These are phyloP conservation scores for Labeo calbasu DNA, from an alignment of 2,797 vertebrate genomes.

Conservation along the genomic window DNA sequence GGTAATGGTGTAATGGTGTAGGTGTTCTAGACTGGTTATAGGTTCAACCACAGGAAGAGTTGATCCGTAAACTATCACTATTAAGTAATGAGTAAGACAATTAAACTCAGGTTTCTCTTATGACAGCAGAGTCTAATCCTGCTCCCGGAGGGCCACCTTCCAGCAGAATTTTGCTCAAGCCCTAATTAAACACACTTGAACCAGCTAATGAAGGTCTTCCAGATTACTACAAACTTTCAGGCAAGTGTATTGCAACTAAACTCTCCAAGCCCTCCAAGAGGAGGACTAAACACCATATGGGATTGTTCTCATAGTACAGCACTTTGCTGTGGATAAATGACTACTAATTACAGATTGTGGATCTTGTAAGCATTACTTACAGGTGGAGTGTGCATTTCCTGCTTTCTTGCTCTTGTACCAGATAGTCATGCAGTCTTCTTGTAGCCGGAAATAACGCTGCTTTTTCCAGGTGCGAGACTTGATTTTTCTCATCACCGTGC, in stretches of 20 bases:
- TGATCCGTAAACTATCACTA: background rate
- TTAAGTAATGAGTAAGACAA: too few species aligned
- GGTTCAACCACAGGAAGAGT: background rate
- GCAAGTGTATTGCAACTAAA: background rate
- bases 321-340: background rate
- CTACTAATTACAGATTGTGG: background rate
- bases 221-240: background rate
- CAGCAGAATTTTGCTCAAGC: background rate
- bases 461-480: slow-evolving; percentile 95
- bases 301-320: background rate
- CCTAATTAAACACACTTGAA: background rate
- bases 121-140: background rate
- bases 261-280: background rate
- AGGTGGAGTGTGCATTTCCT: slow-evolving; percentile 86
- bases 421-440: slow-evolving; percentile 92
- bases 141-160: background rate
- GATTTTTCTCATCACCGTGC: slow-evolving; percentile 89
- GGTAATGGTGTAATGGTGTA: background rate
- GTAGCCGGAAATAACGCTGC: slow-evolving; percentile 89
- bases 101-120: background rate
- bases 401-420: slow-evolving; percentile 93
- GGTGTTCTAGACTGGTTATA: background rate
- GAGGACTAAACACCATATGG: background rate
- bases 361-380: slow-evolving; percentile 76
- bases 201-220: background rate